Percentiles rank a stretch among this genome's conserved stretches.
These are phyloP conservation scores for Odontomyia ornata DNA, from an alignment of 2,888 invertebrate species.

Conservation along the genomic window DNA sequence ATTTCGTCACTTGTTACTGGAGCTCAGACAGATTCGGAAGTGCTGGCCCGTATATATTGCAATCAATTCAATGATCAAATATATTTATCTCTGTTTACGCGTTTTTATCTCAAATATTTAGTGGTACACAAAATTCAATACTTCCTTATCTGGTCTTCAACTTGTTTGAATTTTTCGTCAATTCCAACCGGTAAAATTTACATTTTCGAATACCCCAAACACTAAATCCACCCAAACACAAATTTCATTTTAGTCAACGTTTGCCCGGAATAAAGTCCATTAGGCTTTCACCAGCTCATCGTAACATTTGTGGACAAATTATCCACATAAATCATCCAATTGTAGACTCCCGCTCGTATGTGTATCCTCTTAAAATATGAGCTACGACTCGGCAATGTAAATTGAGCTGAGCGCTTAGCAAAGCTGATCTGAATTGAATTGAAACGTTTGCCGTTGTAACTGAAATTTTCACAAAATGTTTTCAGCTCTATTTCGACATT, in stretches of 20 bases:
- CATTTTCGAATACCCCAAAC: no score
- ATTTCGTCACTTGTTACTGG: no score
- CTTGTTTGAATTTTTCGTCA: no score
- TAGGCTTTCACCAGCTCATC: conserved; percentile 22
- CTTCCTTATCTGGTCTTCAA: no score
- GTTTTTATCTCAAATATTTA: no score
- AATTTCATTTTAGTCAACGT: background rate
- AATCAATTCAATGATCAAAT: no score
- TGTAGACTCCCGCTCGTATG: background rate
- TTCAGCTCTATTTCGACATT: conserved; percentile 9
- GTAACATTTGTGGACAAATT: conserved; percentile 40
- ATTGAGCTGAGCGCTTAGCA: background rate
- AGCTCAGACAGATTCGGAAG: no score
- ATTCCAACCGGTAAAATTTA: no score
- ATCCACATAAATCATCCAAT: conserved; percentile 40
- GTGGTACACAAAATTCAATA: no score
- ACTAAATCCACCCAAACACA: background rate
- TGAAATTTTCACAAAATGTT: background rate
- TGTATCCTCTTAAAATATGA: background rate
- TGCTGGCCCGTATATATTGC: no score
- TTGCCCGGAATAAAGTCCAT: conserved; percentile 38
- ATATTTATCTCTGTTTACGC: no score
- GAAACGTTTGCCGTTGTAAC: background rate
- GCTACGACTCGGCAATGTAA: background rate
- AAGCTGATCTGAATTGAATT: background rate